Conservation (phyloP, 2,888 invertebrate species). For the Hipparchia semele region DNA sequence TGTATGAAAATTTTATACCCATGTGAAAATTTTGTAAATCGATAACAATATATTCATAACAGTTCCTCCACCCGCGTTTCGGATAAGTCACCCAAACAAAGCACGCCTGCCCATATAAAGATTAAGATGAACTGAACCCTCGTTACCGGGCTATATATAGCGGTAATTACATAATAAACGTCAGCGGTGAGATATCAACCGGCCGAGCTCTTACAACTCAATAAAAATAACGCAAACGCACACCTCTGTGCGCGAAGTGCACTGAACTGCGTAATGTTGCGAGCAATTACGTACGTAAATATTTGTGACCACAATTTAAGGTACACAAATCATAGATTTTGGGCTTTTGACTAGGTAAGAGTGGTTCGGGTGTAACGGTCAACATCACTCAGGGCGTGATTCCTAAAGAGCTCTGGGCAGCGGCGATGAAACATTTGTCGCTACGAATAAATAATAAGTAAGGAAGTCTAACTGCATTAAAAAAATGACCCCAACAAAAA, state of each 20-base stretch:
- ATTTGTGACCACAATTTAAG: conserved; percentile 16
- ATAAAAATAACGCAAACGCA: conserved; percentile 23
- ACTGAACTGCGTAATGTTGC: conserved; percentile 35
- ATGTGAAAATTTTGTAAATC: background rate
- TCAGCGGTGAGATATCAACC: conserved; percentile 22
- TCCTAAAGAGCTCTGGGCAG: no score
- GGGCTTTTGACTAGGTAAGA: no score
- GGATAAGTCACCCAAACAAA: conserved; percentile 10
- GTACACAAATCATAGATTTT: no score
- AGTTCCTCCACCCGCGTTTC: conserved; percentile 7
- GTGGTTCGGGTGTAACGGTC: no score
- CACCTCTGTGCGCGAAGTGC: conserved; percentile 33
- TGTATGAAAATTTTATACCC: no score
- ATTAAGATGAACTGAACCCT: conserved; percentile 16
- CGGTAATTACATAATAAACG: conserved; percentile 21
- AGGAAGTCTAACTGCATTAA: no score
- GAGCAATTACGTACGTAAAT: conserved; percentile 29
- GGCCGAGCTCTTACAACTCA: conserved; percentile 15
- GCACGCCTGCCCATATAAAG: conserved; percentile 10
- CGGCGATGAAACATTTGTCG: no score
- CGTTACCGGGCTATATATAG: conserved; percentile 17
- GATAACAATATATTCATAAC: background rate
- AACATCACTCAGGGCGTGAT: no score
- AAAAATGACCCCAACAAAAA: no score
- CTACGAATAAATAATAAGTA: no score